Conservation (phyloP, 1,140 invertebrate species). For the Scaptodrosophila lebanonensis region DNA sequence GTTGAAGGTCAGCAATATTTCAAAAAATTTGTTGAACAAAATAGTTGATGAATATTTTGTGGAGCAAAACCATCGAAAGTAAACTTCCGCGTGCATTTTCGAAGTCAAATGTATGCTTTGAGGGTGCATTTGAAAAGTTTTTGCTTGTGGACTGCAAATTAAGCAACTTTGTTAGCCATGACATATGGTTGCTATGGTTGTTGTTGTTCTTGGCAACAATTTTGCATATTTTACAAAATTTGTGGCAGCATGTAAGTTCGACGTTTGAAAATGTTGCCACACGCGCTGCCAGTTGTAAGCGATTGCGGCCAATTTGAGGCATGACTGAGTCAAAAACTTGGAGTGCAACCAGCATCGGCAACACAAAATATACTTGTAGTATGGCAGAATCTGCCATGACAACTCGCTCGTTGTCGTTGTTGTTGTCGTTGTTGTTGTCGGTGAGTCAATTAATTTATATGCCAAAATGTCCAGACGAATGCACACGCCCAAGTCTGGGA, state of each 20-base stretch:
- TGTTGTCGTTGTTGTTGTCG: constrained; percentile 14
- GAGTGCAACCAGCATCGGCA: background rate
- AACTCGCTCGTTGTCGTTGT: background rate
- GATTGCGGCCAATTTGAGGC: constrained; percentile 54
- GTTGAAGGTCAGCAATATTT: too few species aligned
- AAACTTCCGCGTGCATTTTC: too few species aligned
- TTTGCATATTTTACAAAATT: constrained; percentile 56
- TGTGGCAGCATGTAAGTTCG: constrained; percentile 26
- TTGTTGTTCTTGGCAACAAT: constrained; percentile 49
- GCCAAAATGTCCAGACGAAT: constrained; percentile 55
- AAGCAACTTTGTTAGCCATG: too few species aligned
- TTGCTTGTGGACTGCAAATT: too few species aligned
- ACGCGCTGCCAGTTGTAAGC: constrained; percentile 54
- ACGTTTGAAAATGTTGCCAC: constrained; percentile 38
- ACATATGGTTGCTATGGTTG: constrained; percentile 24
- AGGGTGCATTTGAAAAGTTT: too few species aligned
- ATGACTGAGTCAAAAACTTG: constrained; percentile 49
- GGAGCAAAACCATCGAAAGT: too few species aligned
- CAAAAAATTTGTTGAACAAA: too few species aligned
- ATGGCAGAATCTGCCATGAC: background rate
- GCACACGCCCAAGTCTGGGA: constrained; percentile 48
- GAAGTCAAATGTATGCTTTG: too few species aligned
- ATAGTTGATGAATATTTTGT: too few species aligned
- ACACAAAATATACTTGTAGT: constrained; percentile 4
- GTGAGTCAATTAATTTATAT: constrained; percentile 69